Conservation (phyloP, 2,888 invertebrate species). For the Phaonia tiefii region DNA sequence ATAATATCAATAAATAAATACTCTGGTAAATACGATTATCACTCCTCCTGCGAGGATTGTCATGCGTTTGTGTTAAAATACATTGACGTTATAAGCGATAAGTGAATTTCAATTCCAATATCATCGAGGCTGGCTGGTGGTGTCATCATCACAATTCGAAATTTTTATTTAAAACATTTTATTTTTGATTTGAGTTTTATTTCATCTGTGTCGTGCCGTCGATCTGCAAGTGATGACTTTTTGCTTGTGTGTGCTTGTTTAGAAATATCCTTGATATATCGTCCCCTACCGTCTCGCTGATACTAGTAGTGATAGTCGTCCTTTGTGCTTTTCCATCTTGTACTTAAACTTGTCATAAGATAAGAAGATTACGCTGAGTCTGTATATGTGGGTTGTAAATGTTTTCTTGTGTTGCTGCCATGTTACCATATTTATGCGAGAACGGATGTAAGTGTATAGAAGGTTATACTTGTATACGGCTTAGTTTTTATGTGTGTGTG, state of each 20-base stretch:
- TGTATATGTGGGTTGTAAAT: not conserved
- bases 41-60: not conserved
- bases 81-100: not conserved
- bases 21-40: not conserved
- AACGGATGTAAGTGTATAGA: too few species aligned
- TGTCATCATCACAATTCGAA: too few species aligned
- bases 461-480: too few species aligned
- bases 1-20: slow-evolving; percentile 28
- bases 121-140: not conserved
- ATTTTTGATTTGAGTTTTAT: slow-evolving; percentile 26
- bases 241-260: not conserved
- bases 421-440: not conserved
- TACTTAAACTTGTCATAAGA: slow-evolving; percentile 27
- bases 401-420: not conserved
- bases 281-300: not conserved
- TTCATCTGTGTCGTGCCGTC: not conserved
- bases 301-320: not conserved
- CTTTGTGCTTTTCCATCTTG: not conserved
- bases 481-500: not conserved
- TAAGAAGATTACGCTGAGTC: slow-evolving; percentile 19
- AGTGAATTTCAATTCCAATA: not conserved
- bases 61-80: not conserved
- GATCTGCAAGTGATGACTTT: not conserved
- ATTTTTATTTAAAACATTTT: slow-evolving; percentile 38
- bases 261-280: not conserved